A percentile compares a stretch with the other conserved stretches of the same genome.
Evolutionary conservation across 2,113 vertebrate genomes (phyloP).

Genomic region (Theristicus caerulescens): DNA sequence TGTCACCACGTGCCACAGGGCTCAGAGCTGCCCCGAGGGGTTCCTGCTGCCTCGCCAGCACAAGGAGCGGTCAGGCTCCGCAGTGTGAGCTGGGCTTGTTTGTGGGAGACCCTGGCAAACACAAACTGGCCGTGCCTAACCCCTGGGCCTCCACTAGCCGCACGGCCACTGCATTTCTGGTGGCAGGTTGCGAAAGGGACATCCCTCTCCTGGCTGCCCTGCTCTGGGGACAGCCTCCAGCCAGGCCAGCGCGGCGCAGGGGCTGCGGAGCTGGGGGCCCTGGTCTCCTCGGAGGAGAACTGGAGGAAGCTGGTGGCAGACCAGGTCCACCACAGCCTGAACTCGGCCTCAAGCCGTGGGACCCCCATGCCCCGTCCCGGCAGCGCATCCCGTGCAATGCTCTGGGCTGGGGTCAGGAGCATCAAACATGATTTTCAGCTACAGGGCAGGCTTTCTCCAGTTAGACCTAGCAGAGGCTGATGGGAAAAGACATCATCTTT

Average conservation of each 20-base stretch:
- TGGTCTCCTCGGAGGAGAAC: background rate
- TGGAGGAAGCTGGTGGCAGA: background rate
- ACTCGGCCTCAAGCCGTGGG: background rate
- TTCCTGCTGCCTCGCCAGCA: background rate
- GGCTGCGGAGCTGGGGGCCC: background rate
- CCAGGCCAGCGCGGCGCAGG: background rate
- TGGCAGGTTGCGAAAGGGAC: background rate
- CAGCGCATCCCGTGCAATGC: background rate
- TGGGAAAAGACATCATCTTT: background rate
- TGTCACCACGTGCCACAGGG: background rate
- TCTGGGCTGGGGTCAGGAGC: background rate
- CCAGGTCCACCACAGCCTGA: background rate
- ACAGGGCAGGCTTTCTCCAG: background rate
- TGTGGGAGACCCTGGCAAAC: background rate
- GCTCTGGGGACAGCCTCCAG: background rate
- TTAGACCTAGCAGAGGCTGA: background rate
- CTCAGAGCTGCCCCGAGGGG: background rate
- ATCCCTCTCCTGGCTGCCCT: background rate
- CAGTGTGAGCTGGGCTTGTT: fast-evolving
- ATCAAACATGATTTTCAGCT: fast-evolving
- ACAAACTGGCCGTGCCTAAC: fast-evolving
- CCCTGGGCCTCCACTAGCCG: background rate
- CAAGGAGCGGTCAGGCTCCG: background rate
- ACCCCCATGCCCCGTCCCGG: background rate
- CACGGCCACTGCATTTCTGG: background rate